Conservation (phyloP, 2,888 invertebrate genomes). For the Lepidonotus clava region DNA sequence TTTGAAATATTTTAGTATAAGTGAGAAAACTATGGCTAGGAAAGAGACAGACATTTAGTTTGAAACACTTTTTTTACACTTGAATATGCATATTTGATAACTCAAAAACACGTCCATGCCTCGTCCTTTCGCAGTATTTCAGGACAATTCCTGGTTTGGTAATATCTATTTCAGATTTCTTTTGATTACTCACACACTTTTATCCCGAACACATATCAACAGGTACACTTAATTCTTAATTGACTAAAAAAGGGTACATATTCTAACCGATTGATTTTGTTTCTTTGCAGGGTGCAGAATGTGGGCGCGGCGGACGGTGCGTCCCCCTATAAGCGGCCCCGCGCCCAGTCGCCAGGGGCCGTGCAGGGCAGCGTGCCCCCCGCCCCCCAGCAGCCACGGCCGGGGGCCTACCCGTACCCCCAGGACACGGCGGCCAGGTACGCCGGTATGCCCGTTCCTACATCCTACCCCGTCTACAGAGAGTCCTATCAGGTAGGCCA, state of each 20-base stretch:
- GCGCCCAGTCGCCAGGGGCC: conserved; percentile 58
- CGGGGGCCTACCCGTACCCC: not conserved
- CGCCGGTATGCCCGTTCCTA: not conserved
- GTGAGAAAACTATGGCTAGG: no score
- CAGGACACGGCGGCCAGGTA: not conserved
- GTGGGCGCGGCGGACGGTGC: conserved; percentile 21
- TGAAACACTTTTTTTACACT: no score
- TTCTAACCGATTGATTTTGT: not conserved
- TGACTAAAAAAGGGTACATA: no score
- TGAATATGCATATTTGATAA: no score
- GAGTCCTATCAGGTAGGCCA: not conserved
- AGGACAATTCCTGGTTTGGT: not conserved
- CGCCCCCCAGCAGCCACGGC: conserved; percentile 6
- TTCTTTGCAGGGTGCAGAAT: conserved; percentile 35
- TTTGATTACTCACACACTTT: no score
- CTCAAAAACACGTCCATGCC: no score
- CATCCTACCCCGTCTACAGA: conserved; percentile 6
- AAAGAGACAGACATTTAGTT: no score
- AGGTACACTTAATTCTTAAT: no score
- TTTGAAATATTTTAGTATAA: no score
- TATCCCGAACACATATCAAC: no score
- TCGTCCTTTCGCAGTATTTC: no score
- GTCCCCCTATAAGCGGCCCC: conserved; percentile 58
- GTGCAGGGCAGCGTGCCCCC: not conserved
- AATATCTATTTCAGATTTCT: no score